phyloP scores from a whole-genome alignment of 2,888 invertebrate species.

The Euclidia mi region DNA sequence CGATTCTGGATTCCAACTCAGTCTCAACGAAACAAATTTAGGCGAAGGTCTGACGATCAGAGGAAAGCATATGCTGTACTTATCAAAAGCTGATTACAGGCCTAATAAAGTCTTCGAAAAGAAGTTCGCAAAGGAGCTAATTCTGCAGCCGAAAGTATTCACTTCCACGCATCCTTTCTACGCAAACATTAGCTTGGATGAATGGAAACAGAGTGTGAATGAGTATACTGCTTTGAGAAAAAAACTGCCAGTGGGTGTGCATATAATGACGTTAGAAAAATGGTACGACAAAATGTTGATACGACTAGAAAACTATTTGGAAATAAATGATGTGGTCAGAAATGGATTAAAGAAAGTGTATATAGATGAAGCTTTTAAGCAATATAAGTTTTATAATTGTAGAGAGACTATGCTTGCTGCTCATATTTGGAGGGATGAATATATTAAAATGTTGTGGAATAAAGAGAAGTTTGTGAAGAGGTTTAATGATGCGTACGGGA shows the following conservation, averaged over 20 bases:
- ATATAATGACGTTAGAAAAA: conserved; percentile 94
- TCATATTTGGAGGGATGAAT: conserved; percentile 91
- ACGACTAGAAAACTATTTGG: conserved; percentile 94
- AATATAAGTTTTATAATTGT: conserved; percentile 85
- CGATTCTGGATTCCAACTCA: conserved; percentile 87
- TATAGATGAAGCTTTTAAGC: conserved; percentile 89
- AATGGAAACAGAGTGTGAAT: conserved; percentile 79
- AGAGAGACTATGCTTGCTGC: conserved; percentile 92
- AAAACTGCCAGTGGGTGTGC: conserved; percentile 92
- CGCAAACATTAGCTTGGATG: conserved; percentile 13
- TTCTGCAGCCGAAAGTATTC: conserved; percentile 63
- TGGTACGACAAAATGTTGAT: conserved; percentile 92
- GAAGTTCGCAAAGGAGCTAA: conserved; percentile 76
- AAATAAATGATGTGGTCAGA: conserved; percentile 89
- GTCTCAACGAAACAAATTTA: conserved; percentile 67
- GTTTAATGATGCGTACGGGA: conserved; percentile 69
- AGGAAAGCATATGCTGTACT: conserved; percentile 74
- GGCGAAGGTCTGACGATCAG: conserved; percentile 58
- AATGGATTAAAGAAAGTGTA: conserved; percentile 88
- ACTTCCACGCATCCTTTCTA: conserved; percentile 43
- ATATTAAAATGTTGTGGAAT: conserved; percentile 86
- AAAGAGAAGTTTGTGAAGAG: conserved; percentile 65
- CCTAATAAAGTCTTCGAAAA: conserved; percentile 76
- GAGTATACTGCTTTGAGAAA: conserved; percentile 83
- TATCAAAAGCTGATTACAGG: conserved; percentile 67